phyloP scores from a whole-genome alignment of 2,113 vertebrate species.

The Rhodinocichla rosea region DNA sequence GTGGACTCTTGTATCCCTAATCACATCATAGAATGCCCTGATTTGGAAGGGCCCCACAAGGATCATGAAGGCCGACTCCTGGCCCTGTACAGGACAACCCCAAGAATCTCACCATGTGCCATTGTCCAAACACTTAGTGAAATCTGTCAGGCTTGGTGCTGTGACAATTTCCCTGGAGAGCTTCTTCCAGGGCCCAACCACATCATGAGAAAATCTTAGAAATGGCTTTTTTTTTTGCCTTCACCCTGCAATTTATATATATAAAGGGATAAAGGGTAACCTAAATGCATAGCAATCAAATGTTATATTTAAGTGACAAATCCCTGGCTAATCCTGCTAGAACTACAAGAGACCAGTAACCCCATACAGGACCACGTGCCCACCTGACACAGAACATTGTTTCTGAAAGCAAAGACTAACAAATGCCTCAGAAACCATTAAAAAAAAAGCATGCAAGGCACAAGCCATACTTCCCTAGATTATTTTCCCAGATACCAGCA shows the following conservation, averaged over 20 bases:
- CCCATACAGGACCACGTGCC: neutral
- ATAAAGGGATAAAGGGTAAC: neutral
- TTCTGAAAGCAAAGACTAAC: neutral
- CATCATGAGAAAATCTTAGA: neutral
- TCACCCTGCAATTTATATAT: neutral
- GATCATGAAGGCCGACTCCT: neutral
- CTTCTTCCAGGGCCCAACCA: neutral
- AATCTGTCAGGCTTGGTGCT: neutral
- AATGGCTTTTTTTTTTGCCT: neutral
- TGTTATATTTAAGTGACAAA: neutral
- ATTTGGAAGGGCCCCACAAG: neutral
- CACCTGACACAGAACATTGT: neutral
- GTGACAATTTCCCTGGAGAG: neutral
- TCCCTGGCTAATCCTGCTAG: neutral
- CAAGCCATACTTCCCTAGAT: neutral
- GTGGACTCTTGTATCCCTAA: neutral
- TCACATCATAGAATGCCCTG: neutral
- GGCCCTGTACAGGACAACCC: neutral
- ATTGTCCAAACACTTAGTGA: neutral
- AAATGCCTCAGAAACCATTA: neutral
- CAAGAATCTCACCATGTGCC: neutral
- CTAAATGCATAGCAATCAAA: neutral
- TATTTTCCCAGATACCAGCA: neutral
- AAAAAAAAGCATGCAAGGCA: neutral
- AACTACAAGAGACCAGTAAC: neutral